Evolutionary conservation across 1,140 invertebrate species (phyloP), one percentile per base, ranked within the genome.

Genomic region (Bombyx mandarina): DNA sequence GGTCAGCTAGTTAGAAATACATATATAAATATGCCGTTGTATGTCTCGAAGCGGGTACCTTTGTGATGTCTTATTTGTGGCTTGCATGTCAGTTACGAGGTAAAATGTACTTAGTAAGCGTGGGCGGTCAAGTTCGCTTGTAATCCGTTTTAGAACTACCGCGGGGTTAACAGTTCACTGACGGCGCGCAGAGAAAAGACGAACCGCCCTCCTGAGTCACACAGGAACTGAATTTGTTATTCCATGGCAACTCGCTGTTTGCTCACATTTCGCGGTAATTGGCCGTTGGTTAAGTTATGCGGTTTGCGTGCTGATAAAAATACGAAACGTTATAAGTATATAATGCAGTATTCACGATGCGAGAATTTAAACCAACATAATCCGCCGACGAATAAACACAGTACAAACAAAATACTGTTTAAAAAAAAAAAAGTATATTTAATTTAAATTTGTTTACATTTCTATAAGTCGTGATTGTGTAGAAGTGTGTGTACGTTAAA

Each of bases 81-180:
- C 26, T 35, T 43, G 6, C 3, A 47, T 55, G 47, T 43, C 55
- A 48, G 18, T 42, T 43, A 10, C 26, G 43, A 43, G 26, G 60
- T 51, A 50, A 50, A 69, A 68, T 67, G 63, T 69, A 61, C 61
- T 69, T 35, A 61, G 60, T 49, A 62, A 51, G 61, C 59, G 79
- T 82, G 75, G 82, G 82, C 79, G 82, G 77, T 74, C 78, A 73
- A 75, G 79, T 79, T 80, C 72, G 69, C 61, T 57, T 71, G 71
- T 77, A 71, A 75, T 76, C 73, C 66, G 67, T 66, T 66, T 70
- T 63, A 67, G 69, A 62, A 68, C 56, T 63, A 54, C 45, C 65
- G 61, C 58, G 76, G 71, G 79, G 78, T 82, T 79, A 80, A 52
- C 70, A 58, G 75, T 76, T 81, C 75, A 79, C 65, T 68, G 60